These are phyloP conservation scores for Vanessa tameamea DNA, from an alignment of 1,140 invertebrate genomes.

Conservation along the genomic window DNA sequence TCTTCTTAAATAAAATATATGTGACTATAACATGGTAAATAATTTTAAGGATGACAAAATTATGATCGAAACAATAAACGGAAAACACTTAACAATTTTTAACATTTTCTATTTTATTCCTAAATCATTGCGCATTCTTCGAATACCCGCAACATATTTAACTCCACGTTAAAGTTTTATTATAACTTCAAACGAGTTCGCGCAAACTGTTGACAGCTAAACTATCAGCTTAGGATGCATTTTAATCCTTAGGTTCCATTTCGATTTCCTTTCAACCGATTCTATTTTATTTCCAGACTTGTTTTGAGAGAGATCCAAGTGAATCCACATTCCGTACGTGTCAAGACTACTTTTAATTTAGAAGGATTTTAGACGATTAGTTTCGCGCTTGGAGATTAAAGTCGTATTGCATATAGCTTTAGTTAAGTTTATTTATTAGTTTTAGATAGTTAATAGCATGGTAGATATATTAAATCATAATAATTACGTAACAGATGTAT, in stretches of 20 bases:
- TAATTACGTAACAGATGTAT: no score
- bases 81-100: no score
- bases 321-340: slow-evolving; percentile 30
- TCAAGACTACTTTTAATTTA: slow-evolving; percentile 58
- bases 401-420: slow-evolving; percentile 4
- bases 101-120: no score
- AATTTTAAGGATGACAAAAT: no score
- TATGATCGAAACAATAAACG: no score
- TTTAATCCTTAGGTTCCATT: slow-evolving; percentile 18
- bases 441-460: no score
- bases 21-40: no score
- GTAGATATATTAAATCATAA: no score
- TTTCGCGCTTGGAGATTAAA: slow-evolving; percentile 45
- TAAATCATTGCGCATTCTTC: not conserved
- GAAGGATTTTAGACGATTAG: slow-evolving; percentile 48
- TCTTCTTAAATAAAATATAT: no score
- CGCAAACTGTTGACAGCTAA: slow-evolving; percentile 22
- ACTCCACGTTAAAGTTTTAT: not conserved
- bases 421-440: not conserved
- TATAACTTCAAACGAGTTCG: slow-evolving; percentile 11
- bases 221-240: not conserved
- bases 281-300: slow-evolving; percentile 7
- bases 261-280: slow-evolving; percentile 13
- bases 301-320: slow-evolving; percentile 2
- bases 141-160: not conserved